Evolutionary conservation across 2,797 vertebrate species (phyloP).

Genomic region (Siniperca scherzeri): DNA sequence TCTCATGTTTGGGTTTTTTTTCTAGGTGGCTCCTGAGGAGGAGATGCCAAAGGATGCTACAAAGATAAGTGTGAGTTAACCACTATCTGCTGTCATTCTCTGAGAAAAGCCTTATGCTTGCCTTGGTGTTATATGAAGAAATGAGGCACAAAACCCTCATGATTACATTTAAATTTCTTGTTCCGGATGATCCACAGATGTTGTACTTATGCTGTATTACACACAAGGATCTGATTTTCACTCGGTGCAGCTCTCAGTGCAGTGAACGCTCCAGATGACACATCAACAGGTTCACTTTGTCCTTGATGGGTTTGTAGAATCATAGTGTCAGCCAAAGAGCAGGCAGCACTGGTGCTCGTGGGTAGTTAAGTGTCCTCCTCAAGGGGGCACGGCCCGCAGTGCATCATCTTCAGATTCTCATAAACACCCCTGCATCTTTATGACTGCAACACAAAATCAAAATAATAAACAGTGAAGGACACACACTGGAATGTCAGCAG

Average conservation of each 20-base stretch:
- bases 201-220: slow-evolving; percentile 26
- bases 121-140: slow-evolving; percentile 20
- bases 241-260: neutral
- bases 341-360: slow-evolving; percentile 17
- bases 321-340: slow-evolving; percentile 44
- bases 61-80: slow-evolving; percentile 96
- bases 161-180: slow-evolving; percentile 45
- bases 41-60: slow-evolving; percentile 93
- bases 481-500: slow-evolving; percentile 46
- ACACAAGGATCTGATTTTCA: slow-evolving; percentile 23
- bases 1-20: slow-evolving; percentile 25
- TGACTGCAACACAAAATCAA: slow-evolving; percentile 33
- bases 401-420: slow-evolving; percentile 59
- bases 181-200: slow-evolving; percentile 41
- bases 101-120: slow-evolving; percentile 33
- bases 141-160: slow-evolving; percentile 32
- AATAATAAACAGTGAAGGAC: slow-evolving; percentile 37
- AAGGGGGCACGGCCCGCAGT: slow-evolving; percentile 29
- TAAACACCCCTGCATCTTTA: slow-evolving; percentile 56
- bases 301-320: slow-evolving; percentile 43
- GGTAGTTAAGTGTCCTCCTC: slow-evolving; percentile 57
- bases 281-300: slow-evolving; percentile 35
- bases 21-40: slow-evolving; percentile 90
- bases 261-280: slow-evolving; percentile 10
- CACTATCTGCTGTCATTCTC: slow-evolving; percentile 17